These are phyloP conservation scores for Enhydra lutris DNA, from an alignment of 2,113 vertebrate species.

Conservation along the genomic window DNA sequence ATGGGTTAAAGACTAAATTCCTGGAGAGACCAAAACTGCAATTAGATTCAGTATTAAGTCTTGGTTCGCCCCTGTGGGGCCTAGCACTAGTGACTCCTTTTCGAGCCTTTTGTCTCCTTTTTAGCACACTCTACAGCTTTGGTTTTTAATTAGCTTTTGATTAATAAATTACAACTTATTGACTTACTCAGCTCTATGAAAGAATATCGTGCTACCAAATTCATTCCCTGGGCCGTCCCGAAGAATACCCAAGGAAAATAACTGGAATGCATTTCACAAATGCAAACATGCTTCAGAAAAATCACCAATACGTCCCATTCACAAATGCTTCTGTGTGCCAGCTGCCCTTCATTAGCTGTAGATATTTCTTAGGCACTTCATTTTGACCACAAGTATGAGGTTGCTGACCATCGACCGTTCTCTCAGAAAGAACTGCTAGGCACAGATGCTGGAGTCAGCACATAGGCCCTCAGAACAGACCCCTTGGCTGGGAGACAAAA, in stretches of 20 bases:
- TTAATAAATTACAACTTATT: neutral
- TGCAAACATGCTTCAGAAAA: neutral
- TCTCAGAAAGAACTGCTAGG: accelerated
- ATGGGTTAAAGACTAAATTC: neutral
- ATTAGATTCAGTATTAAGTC: neutral
- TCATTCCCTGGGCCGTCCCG: neutral
- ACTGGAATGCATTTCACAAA: neutral
- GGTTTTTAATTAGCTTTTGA: neutral
- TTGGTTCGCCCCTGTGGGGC: neutral
- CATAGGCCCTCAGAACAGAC: neutral
- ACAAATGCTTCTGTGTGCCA: neutral
- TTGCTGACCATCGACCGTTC: neutral
- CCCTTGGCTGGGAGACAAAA: neutral
- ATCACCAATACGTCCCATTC: neutral
- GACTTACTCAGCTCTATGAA: neutral
- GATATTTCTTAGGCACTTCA: neutral
- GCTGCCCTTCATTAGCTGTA: slow-evolving; percentile 16
- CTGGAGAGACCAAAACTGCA: neutral
- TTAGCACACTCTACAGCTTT: neutral
- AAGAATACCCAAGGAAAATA: neutral
- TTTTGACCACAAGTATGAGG: slow-evolving; percentile 26
- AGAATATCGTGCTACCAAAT: neutral
- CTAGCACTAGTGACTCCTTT: neutral
- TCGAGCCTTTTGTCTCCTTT: neutral
- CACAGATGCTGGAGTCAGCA: neutral